Evolutionary conservation across 2,113 vertebrate genomes (phyloP).

Genomic region (Eudyptes chrysolophus): DNA sequence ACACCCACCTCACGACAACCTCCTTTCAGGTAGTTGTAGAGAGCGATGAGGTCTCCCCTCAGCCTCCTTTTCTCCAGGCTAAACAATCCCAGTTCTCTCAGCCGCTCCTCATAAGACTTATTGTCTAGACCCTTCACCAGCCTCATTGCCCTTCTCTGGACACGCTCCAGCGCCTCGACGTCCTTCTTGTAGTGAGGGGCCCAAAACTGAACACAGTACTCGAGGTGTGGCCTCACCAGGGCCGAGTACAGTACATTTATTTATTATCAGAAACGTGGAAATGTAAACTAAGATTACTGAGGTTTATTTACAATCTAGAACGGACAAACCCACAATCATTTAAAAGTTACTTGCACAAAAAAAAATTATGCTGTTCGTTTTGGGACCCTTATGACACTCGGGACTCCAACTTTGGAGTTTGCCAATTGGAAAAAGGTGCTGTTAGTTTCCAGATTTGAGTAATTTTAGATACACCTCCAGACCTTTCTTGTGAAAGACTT

Average conservation of each 20-base stretch:
- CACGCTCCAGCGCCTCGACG: no score
- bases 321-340: not conserved
- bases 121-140: no score
- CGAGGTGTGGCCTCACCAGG: no score
- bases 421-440: not conserved
- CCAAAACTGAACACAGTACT: no score
- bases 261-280: not conserved
- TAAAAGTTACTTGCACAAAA: not conserved
- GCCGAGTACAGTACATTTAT: not conserved
- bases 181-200: no score
- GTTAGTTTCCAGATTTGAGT: not conserved
- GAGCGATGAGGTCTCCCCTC: no score
- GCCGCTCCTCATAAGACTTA: no score
- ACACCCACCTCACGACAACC: no score
- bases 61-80: no score
- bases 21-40: no score
- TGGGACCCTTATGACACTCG: not conserved
- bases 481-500: not conserved
- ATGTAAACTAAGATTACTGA: not conserved
- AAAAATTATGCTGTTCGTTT: not conserved
- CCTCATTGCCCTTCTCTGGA: no score
- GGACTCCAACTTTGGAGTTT: not conserved
- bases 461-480: not conserved
- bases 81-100: no score
- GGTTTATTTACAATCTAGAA: not conserved